Base-by-base conservation (phyloP, 2,797 vertebrate genomes). In the Diplodus sargus region DNA sequence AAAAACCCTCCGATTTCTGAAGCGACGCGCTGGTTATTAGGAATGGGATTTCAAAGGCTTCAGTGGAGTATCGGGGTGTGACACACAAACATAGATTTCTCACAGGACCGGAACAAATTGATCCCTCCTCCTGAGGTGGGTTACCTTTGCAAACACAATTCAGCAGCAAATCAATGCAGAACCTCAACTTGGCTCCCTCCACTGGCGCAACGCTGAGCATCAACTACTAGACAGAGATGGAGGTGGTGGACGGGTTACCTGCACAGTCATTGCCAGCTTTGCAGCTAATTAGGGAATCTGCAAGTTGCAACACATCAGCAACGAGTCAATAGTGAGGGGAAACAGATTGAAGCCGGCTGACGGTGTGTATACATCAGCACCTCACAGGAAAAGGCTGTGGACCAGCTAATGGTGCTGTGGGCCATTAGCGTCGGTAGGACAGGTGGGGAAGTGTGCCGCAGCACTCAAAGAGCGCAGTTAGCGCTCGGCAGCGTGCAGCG, bases 11-110 rank as follows among this genome's bases (percentile, higher is more conserved):
- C 43, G 34, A 63, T 62, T 76, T 60, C n/a, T 48, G 59, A 45
- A 34, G 51, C 23, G 10, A 62, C 69, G 53, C 22, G 3, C 59
- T 78, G 59, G 73, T 85, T 82, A 87, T 89, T 89, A 85, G 74
- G 43, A 75, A 73, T 65, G 76, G 57, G 70, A 76, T 87, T 88
- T 87, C 58, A 58, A 58, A 89, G 84, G 65, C 65, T 81, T 78
- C 70, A 54, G 79, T n/a, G 20, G 62, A 61, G 85, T 79, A 70
- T 82, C 47, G 9, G 79, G 48, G 72, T 85, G 89, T 86, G 89
- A 89, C 85, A 82, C 78, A 82, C 73, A 74, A 53, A 72, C 79
- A 81, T 77, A 77, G 86, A 92, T 91, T 90, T 89, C 87, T 90
- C 85, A 57, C 82, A 85, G 85, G 86, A 90, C 86, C 87, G 78